These are phyloP conservation scores for Catagonus wagneri DNA, from an alignment of 2,113 vertebrate genomes.

Conservation along the genomic window DNA sequence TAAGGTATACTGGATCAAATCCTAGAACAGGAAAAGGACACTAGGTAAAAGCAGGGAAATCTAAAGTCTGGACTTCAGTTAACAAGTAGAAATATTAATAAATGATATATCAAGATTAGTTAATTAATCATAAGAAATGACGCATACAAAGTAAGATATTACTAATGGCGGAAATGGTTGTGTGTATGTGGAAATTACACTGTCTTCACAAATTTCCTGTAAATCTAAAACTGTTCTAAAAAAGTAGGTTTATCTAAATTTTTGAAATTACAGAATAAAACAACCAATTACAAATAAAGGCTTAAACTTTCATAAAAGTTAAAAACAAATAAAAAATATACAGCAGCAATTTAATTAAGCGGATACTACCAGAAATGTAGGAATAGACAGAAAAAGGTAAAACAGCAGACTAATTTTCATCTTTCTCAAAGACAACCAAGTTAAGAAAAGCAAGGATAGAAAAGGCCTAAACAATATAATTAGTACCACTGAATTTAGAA, in stretches of 20 bases:
- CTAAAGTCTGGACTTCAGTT: neutral
- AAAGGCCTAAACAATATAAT: neutral
- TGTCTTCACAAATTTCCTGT: neutral
- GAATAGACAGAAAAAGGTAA: neutral
- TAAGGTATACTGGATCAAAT: neutral
- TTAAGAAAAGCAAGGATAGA: neutral
- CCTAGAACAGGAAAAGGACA: neutral
- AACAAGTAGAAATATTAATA: neutral
- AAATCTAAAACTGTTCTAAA: neutral
- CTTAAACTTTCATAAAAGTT: neutral
- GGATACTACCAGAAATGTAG: neutral
- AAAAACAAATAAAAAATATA: neutral
- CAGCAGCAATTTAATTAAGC: neutral
- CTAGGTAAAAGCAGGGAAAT: neutral
- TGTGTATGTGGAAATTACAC: neutral
- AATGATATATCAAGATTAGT: neutral
- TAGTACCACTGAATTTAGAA: neutral
- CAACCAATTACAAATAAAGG: neutral
- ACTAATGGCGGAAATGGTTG: neutral
- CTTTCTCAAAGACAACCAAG: neutral
- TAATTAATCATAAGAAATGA: neutral
- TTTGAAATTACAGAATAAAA: neutral
- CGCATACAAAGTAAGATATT: neutral
- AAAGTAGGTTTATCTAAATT: neutral
- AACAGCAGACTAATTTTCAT: neutral